phyloP scores from a whole-genome alignment of 2,797 vertebrate genomes.

The Malurus splendens region DNA sequence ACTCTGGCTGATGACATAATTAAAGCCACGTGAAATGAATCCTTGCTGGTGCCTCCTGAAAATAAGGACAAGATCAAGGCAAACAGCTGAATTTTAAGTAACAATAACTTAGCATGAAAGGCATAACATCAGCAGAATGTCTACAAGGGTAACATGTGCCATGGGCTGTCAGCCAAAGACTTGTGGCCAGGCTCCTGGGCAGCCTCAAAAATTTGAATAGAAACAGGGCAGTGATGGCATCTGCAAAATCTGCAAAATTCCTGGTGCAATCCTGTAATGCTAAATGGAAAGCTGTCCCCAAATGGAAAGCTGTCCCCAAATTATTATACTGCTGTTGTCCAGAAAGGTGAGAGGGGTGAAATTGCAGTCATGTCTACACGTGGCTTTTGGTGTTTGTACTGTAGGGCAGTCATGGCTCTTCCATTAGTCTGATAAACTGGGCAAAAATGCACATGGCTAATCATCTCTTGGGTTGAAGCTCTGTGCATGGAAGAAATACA shows the following conservation, averaged over 20 bases:
- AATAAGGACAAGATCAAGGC: background rate
- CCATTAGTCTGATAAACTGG: background rate
- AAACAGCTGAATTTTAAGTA: background rate
- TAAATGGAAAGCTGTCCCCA: background rate
- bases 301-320: background rate
- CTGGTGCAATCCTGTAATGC: background rate
- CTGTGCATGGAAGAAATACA: background rate
- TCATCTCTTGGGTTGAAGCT: background rate
- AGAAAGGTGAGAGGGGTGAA: background rate
- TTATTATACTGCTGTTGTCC: background rate
- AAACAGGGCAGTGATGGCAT: background rate
- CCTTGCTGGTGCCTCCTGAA: background rate
- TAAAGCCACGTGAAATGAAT: background rate
- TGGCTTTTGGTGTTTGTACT: background rate
- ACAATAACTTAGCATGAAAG: background rate
- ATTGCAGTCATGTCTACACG: rapidly evolving
- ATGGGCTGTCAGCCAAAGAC: background rate
- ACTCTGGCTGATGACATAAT: background rate
- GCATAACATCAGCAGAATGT: background rate
- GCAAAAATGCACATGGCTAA: background rate
- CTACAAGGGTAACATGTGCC: background rate
- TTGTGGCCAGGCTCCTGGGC: background rate
- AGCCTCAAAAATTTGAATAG: background rate
- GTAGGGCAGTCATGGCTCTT: background rate
- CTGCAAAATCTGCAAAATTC: background rate